Base-by-base conservation (phyloP, 2,797 vertebrate species). In the Hippopotamyrus pictus region DNA sequence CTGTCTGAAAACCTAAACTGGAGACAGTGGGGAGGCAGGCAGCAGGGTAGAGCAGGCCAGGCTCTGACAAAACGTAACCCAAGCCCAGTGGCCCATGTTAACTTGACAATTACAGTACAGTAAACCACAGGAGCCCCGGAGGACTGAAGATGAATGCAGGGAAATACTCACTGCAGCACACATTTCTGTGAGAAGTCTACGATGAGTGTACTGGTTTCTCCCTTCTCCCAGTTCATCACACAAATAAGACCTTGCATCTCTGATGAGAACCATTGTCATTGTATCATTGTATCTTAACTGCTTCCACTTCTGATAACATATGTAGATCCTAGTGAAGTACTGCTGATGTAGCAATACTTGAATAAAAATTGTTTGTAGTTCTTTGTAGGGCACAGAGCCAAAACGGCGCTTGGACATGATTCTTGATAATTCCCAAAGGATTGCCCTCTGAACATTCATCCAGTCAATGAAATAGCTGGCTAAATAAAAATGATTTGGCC, bases 61-160 rank as follows among this genome's bases (percentile, higher is more conserved):
- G 83, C 46, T 51, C 46, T 86, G 48, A 53, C 83, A 51, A 53
- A 86, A 22, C 0, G 50, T 29, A 50, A 50, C 50, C 46, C 46
- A 86, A 86, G 48, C 22, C 46, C 12, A 29, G 83, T 25, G 29
- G n/a, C 83, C 82, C 46, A 53, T 51, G 50, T 53, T 50, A 86
- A 86, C 83, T 53, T 53, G 83, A 51, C 50, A 51, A 86, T 86
- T 86, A 86, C 46, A 51, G 46, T 86, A 79, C 17, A 79, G 19
- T 19, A 29, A 53, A 51, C 83, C 83, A 29, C 46, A 51, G 46
- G 22, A 50, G 25, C 83, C 50, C 82, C 1, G 1, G 44, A 50
- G 82, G 82, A 48, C 3, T n/a, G n/a, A n/a, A 29, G 44, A 51
- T 9, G 22, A 85, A 51, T 14, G 44, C 46, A 53, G 48, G 25